Evolutionary conservation across 2,797 vertebrate species (phyloP), one percentile per base, ranked within the genome.

Genomic region (Microtus obscurus): DNA sequence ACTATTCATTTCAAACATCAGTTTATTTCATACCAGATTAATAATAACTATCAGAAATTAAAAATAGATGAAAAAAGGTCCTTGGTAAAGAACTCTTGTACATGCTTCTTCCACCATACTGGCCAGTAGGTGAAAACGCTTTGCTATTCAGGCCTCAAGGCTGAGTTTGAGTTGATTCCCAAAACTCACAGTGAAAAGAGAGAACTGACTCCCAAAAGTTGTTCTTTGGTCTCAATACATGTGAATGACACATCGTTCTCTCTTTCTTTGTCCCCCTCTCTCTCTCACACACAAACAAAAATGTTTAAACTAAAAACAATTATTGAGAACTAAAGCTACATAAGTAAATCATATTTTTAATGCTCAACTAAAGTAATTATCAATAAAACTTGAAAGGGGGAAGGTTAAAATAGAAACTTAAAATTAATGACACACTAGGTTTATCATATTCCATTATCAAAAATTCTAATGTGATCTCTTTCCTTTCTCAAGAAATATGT

Each of bases 401-500:
- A 88, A 89, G 16, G 23, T 63, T 85, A 93, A 94, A 76, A 86
- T 3, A 89, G 43, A 59, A 27, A 89, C 74, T 81, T 89, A 91
- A 95, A 88, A 59, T 88, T 29, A 95, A 85, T 76, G 83, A 76
- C 29, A 86, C 12, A 86, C 16, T 43, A 56, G 48, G n/a, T 67
- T 14, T 89, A 67, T 27, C 27, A 45, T 80, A 91, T 80, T 37
- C 31, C 48, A 69, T 21, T 93, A 59, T 61, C 17, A 95, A 71
- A 78, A 82, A 25, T 76, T 77, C 65, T 53, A 76, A 86, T 19
- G 43, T 86, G 85, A 61, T 6, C 5, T 34, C 17, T 83, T 73
- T 96, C 56, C 34, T 93, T 10, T 43, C 61, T 95, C 43, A 90
- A 82, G 45, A 94, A 92, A 87, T 81, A 45, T 37, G 40, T 79